Percentiles rank a stretch among this genome's conserved stretches.
phyloP scores from a whole-genome alignment of 2,888 invertebrate species.

The Hirtodrosophila confusa region DNA sequence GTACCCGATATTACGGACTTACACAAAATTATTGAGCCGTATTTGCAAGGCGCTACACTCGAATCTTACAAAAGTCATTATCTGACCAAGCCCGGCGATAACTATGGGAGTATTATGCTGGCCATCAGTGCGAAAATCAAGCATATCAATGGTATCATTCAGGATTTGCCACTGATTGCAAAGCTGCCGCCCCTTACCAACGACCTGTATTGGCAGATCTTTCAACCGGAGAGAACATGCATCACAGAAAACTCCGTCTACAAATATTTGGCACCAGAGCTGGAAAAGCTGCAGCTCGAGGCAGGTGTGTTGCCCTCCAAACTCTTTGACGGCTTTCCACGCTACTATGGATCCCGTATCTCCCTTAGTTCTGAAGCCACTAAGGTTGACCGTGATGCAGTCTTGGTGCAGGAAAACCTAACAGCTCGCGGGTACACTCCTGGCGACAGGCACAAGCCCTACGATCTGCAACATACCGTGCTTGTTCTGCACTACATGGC shows the following conservation, averaged over 20 bases:
- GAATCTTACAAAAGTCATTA: conserved; percentile 82
- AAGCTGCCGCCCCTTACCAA: conserved; percentile 86
- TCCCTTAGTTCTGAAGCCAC: conserved; percentile 77
- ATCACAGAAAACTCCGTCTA: conserved; percentile 86
- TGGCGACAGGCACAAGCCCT: conserved; percentile 85
- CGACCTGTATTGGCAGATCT: conserved; percentile 85
- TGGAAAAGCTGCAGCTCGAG: conserved; percentile 85
- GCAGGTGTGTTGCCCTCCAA: conserved; percentile 83
- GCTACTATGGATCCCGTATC: conserved; percentile 86
- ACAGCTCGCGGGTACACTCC: conserved; percentile 85
- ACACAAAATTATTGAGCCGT: conserved; percentile 70
- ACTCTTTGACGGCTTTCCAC: conserved; percentile 85
- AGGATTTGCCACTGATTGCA: conserved; percentile 85
- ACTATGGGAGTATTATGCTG: conserved; percentile 87
- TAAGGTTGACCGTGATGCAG: conserved; percentile 86
- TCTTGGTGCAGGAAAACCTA: conserved; percentile 86
- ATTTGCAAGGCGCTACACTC: conserved; percentile 75
- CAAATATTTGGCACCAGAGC: conserved; percentile 84
- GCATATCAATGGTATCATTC: conserved; percentile 59
- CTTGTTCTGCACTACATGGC: conserved; percentile 85
- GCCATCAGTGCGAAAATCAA: conserved; percentile 82
- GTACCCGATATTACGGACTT: conserved; percentile 79
- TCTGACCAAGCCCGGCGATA: conserved; percentile 86
- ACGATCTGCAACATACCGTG: conserved; percentile 85
- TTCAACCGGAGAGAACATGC: conserved; percentile 86